phyloP scores from a whole-genome alignment of 92 coral and sea anemone genomes.

The Umimayanthus chanpuru region DNA sequence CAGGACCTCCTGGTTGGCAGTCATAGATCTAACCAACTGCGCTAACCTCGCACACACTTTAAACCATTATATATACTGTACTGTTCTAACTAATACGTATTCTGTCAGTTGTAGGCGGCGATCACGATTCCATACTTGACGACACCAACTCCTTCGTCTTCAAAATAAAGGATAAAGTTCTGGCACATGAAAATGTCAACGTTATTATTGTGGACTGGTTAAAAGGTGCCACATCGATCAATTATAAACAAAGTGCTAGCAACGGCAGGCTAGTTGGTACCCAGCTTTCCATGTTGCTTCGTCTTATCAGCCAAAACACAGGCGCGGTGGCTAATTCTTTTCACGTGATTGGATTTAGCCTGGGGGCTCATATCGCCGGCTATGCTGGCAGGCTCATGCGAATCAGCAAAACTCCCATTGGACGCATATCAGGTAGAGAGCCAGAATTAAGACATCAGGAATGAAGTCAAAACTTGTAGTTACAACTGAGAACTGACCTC shows the following conservation, averaged over 20 bases:
- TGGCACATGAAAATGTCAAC: slow-evolving; percentile 51
- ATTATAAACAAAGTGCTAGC: slow-evolving; percentile 60
- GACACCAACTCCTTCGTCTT: slow-evolving; percentile 40
- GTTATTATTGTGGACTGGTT: slow-evolving; percentile 68
- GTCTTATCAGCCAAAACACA: slow-evolving; percentile 43
- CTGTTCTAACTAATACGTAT: background rate
- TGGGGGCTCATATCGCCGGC: slow-evolving; percentile 82
- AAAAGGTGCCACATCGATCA: slow-evolving; percentile 69
- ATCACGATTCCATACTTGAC: background rate
- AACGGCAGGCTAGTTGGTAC: slow-evolving; percentile 69
- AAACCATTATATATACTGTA: too few relatives aligned
- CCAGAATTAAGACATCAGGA: background rate
- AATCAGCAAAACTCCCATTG: slow-evolving; percentile 44
- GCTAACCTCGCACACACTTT: too few relatives aligned
- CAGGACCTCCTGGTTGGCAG: too few relatives aligned
- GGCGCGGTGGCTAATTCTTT: slow-evolving; percentile 49
- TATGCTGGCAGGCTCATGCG: slow-evolving; percentile 67
- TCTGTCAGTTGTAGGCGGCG: background rate
- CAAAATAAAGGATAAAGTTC: slow-evolving; percentile 57
- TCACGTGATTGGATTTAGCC: slow-evolving; percentile 70
- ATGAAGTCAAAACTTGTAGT: too few relatives aligned
- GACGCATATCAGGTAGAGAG: slow-evolving; percentile 69
- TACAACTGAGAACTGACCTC: too few relatives aligned
- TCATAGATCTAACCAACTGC: too few relatives aligned
- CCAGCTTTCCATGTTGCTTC: slow-evolving; percentile 54